Evolutionary conservation across 1,140 invertebrate species (phyloP), one percentile per base, ranked within the genome.

Genomic region (Mizuhopecten yessoensis): DNA sequence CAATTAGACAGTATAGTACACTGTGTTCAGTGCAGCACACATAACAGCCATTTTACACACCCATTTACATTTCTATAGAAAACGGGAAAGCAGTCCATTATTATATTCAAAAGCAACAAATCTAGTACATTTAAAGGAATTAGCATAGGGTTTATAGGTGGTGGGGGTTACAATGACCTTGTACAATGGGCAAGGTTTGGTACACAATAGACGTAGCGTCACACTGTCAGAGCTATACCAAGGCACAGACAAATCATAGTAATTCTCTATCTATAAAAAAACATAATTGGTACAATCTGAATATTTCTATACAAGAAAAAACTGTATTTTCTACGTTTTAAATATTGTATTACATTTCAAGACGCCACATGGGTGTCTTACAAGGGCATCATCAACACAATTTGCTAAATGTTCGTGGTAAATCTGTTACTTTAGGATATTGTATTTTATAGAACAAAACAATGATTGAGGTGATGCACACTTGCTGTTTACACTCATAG

Each of bases 11-110:
- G n/a, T n/a, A 75, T 3, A 75, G n/a, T n/a, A n/a, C n/a, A n/a
- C n/a, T n/a, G n/a, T n/a, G n/a, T n/a, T 5, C 57, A 29, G 57
- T 75, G 57, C 57, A 75, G 57, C 57, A n/a, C 29, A 75, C 29
- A 29, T 29, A 75, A 75, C 57, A 75, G 3, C 57, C 57, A 75
- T 75, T 75, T 75, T 29, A 29, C 23, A 75, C 57, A 75, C 57
- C 57, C 57, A 75, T 75, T 75, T 75, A 75, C 57, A 75, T 75
- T 75, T 75, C 23, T 75, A 75, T 75, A 29, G 57, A 75, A 75
- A 29, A 75, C 23, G 1, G 5, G 57, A 75, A 75, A 75, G 57
- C 57, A 75, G 57, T 75, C 57, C 57, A 75, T 75, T 75, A 75
- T 75, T 3, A 75, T 29, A n/a, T 17, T 75, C 23, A 75, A 75